phyloP scores from a whole-genome alignment of 2,888 invertebrate genomes.

The Diogma glabrata region DNA sequence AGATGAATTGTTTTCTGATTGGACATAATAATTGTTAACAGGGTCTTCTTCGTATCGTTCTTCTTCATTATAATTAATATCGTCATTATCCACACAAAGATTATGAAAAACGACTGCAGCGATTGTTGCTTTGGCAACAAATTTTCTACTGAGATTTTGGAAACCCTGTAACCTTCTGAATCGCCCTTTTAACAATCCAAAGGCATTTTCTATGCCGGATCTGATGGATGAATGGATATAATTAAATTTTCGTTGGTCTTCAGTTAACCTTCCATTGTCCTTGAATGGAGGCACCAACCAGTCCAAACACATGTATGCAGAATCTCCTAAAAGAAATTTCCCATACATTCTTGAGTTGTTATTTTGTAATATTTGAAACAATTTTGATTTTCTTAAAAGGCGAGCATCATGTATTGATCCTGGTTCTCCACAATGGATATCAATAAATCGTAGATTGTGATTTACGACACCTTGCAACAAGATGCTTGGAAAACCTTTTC shows the following conservation, averaged over 20 bases:
- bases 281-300: neutral
- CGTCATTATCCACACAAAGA: neutral
- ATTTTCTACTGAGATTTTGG: neutral
- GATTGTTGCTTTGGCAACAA: neutral
- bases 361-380: conserved; percentile 12
- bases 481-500: conserved; percentile 19
- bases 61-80: no score
- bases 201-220: conserved; percentile 23
- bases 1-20: no score
- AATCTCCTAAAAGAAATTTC: neutral
- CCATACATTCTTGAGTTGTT: neutral
- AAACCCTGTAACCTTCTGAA: conserved; percentile 20
- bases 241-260: conserved; percentile 20
- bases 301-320: neutral
- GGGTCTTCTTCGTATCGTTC: no score
- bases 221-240: conserved; percentile 21
- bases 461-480: conserved; percentile 23
- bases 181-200: conserved; percentile 24
- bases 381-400: conserved; percentile 17
- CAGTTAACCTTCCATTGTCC: neutral
- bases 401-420: neutral
- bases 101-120: neutral
- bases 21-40: no score
- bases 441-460: conserved; percentile 21
- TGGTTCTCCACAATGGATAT: conserved; percentile 18